Percentiles rank a stretch among this genome's conserved stretches.
Evolutionary conservation across 2,888 invertebrate genomes (phyloP).

Genomic region (Drosophila borborema): DNA sequence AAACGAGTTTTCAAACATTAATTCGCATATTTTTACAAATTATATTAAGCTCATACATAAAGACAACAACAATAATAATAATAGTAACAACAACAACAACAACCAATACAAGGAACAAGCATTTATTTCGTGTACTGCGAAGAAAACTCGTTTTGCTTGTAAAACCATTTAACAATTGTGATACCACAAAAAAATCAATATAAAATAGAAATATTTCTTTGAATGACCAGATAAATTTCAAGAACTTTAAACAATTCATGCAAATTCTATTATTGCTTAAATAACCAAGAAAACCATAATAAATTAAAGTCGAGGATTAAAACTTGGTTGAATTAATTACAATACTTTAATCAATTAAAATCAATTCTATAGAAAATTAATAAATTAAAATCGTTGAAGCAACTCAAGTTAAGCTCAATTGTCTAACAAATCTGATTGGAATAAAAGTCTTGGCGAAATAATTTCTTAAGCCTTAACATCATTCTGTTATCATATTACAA

Average conservation of each 20-base stretch:
- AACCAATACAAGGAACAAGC: slow-evolving; percentile 40
- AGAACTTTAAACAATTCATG: neutral
- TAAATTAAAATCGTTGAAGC: neutral
- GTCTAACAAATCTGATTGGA: slow-evolving; percentile 4
- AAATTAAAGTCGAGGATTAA: neutral
- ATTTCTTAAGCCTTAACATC: neutral
- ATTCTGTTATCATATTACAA: neutral
- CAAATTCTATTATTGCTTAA: neutral
- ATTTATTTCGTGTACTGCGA: slow-evolving; percentile 60
- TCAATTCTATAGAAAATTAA: neutral
- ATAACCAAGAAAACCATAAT: neutral
- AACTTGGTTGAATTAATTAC: neutral
- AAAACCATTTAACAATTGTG: slow-evolving; percentile 75
- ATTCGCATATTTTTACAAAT: slow-evolving; percentile 81
- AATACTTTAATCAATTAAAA: too few relatives aligned
- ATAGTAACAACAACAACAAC: slow-evolving; percentile 12
- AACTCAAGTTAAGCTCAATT: neutral
- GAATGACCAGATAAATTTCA: neutral
- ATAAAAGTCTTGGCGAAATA: neutral
- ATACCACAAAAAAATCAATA: slow-evolving; percentile 25
- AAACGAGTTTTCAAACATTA: slow-evolving; percentile 77
- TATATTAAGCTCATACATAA: slow-evolving; percentile 69
- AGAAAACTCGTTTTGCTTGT: slow-evolving; percentile 74
- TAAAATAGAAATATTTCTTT: neutral
- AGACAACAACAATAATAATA: slow-evolving; percentile 27